Evolutionary conservation across 2,888 invertebrate species (phyloP).

Genomic region (Dicyrtoma fusca): DNA sequence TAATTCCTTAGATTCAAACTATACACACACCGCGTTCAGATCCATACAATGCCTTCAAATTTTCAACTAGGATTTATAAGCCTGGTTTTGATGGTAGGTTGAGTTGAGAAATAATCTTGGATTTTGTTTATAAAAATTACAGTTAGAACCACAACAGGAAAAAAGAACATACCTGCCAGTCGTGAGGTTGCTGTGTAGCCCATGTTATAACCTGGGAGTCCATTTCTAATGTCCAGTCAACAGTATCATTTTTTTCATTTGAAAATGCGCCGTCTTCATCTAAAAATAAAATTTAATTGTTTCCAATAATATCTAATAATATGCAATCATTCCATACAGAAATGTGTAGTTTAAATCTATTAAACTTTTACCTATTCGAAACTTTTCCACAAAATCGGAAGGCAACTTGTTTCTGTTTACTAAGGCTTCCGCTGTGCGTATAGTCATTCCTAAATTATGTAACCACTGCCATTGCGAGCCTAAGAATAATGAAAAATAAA

Average conservation of each 20-base stretch:
- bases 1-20: no score
- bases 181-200: constrained; percentile 62
- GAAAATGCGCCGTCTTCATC: constrained; percentile 52
- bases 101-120: no score
- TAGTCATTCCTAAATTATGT: constrained; percentile 64
- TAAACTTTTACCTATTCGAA: constrained; percentile 46
- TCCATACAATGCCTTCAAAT: no score
- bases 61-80: no score
- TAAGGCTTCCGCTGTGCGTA: constrained; percentile 65
- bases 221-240: constrained; percentile 65
- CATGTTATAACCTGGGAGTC: constrained; percentile 68
- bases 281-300: constrained; percentile 2
- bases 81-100: no score
- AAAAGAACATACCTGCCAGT: no score
- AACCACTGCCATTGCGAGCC: constrained; percentile 66
- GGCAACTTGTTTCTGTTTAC: constrained; percentile 63
- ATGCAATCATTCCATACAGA: no score
- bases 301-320: not conserved
- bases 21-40: no score
- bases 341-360: not conserved
- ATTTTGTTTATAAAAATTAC: no score
- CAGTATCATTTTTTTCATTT: constrained; percentile 40
- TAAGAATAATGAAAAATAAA: constrained; percentile 41
- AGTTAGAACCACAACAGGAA: no score
- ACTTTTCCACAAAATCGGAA: constrained; percentile 58